Percentiles rank a stretch among this genome's conserved stretches.
These are phyloP conservation scores for Netelia inedita DNA, from an alignment of 2,888 invertebrate species.

Conservation along the genomic window DNA sequence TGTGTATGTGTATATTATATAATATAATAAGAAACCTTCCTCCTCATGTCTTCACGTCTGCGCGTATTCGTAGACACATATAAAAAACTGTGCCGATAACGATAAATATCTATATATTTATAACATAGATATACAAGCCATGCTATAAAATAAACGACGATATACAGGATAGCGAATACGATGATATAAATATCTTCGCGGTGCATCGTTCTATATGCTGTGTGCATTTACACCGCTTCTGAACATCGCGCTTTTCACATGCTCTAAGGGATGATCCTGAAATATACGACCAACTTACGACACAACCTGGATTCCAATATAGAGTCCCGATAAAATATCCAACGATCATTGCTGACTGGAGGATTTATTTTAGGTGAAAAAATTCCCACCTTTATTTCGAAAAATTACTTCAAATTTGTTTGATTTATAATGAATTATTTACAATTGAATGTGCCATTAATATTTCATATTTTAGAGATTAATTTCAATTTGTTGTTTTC, in stretches of 20 bases:
- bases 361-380: no score
- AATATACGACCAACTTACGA: neutral
- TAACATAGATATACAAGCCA: neutral
- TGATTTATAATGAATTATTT: no score
- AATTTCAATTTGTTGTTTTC: no score
- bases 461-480: no score
- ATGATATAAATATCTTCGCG: neutral
- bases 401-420: no score
- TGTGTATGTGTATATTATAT: neutral
- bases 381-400: no score
- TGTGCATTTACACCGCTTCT: neutral
- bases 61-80: slow-evolving; percentile 2
- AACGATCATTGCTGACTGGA: no score
- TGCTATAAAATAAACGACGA: neutral
- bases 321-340: no score
- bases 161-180: neutral
- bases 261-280: neutral
- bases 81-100: slow-evolving; percentile 20
- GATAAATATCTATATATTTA: slow-evolving; percentile 6
- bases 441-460: no score
- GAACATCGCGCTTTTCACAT: neutral
- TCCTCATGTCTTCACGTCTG: neutral
- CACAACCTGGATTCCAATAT: neutral
- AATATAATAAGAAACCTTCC: neutral
- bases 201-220: neutral